A percentile compares a stretch with the other conserved stretches of the same genome.
phyloP scores from a whole-genome alignment of 2,113 vertebrate genomes.

The Poeciliopsis retropinna region DNA sequence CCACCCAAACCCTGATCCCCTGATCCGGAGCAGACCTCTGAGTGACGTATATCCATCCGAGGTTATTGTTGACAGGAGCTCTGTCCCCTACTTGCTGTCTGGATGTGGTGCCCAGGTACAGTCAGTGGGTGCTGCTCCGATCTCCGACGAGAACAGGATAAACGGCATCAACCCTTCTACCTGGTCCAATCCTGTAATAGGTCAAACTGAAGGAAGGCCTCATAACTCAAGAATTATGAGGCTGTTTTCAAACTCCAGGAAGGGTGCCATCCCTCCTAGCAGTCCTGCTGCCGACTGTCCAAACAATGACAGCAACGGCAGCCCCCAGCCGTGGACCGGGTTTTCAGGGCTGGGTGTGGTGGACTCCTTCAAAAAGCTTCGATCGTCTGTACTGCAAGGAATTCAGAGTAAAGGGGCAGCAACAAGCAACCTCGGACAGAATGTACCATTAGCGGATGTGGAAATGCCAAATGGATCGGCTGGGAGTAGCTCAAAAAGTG shows the following conservation, averaged over 20 bases:
- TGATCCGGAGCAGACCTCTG: slow-evolving; percentile 57
- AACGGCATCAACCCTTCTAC: slow-evolving; percentile 71
- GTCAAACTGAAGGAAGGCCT: slow-evolving; percentile 77
- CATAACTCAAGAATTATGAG: slow-evolving; percentile 86
- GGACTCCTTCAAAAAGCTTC: slow-evolving; percentile 94
- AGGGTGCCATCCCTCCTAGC: slow-evolving; percentile 58
- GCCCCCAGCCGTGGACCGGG: slow-evolving; percentile 85
- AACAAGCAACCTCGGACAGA: slow-evolving; percentile 49
- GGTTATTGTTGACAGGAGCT: slow-evolving; percentile 42
- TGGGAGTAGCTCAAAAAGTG: slow-evolving; percentile 26
- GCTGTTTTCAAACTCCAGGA: slow-evolving; percentile 86
- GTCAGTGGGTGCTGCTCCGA: slow-evolving; percentile 74
- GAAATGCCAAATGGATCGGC: slow-evolving; percentile 42
- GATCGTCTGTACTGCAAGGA: slow-evolving; percentile 91
- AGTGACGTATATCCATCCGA: slow-evolving; percentile 67
- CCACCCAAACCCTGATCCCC: slow-evolving; percentile 61
- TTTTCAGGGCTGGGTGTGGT: slow-evolving; percentile 88
- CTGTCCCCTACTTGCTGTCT: slow-evolving; percentile 57
- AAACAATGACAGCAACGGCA: slow-evolving; percentile 50
- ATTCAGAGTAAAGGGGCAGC: slow-evolving; percentile 84
- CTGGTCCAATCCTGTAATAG: slow-evolving; percentile 66
- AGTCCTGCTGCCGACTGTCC: slow-evolving; percentile 70
- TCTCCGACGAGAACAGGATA: slow-evolving; percentile 68
- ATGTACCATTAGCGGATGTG: slow-evolving; percentile 23
- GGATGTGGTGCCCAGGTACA: slow-evolving; percentile 78